Conservation (phyloP, 2,797 vertebrate species). For the Myotis findleyi region DNA sequence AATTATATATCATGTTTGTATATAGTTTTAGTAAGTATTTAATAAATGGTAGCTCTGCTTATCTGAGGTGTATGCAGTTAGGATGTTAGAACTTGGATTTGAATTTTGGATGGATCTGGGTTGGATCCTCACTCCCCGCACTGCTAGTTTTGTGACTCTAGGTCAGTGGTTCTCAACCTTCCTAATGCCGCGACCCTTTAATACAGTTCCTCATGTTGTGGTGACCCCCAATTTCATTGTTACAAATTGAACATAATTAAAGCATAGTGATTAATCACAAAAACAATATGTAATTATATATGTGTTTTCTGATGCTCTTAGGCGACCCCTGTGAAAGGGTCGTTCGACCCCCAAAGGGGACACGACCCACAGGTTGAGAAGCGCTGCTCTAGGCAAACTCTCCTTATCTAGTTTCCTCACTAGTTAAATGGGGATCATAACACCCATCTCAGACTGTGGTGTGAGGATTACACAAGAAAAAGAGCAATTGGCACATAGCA, state of each 20-base stretch:
- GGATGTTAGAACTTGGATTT: background rate
- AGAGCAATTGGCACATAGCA: background rate
- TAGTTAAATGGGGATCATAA: background rate
- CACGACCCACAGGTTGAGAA: no score
- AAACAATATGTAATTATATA: no score
- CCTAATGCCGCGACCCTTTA: no score
- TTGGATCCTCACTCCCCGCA: background rate
- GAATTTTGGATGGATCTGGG: background rate
- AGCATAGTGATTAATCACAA: no score
- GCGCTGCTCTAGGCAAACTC: background rate
- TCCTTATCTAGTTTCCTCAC: background rate
- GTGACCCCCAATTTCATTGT: no score
- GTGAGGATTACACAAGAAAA: background rate
- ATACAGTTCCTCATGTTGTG: no score
- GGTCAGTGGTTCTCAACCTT: no score
- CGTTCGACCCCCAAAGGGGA: no score
- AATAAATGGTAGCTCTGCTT: slow-evolving; percentile 15
- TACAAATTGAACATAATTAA: no score
- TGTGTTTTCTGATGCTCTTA: no score
- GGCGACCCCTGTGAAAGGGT: no score
- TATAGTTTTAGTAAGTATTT: background rate
- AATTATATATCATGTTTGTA: background rate
- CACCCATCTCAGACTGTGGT: background rate
- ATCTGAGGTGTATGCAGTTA: background rate
- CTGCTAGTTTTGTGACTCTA: background rate